Evolutionary conservation across 1,140 invertebrate genomes (phyloP), one percentile per base, ranked within the genome.

Genomic region (Zaprionus vittiger): DNA sequence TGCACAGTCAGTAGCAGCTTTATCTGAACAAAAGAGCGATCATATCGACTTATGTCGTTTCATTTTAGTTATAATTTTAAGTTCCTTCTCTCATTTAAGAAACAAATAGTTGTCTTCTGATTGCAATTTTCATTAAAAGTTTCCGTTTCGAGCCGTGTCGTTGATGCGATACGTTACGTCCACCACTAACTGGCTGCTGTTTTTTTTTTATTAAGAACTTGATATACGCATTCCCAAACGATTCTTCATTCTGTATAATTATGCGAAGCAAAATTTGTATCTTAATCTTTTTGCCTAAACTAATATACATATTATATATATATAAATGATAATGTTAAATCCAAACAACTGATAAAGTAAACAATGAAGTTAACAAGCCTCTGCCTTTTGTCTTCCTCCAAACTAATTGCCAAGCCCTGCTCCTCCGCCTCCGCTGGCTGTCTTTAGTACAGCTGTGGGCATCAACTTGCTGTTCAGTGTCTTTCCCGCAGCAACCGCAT

Each of bases 281-380:
- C 62, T 60, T 76, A 63, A 80, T 69, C 67, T 80, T 77, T 84
- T 65, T 72, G 73, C 67, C 65, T 76, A 59, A 44, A 68, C 47
- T 70, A 71, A 54, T 65, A 66, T 49, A 59, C 63, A 71, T 71
- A 64, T 47, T 64, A 64, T 24, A 26, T 20, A 69, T 57, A 64
- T 71, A 64, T 71, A 62, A 54, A 17, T 62, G 49, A 70, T 74
- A 63, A 63, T 59, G 41, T 64, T 41, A 59, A 61, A 56, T 80
- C 52, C 55, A 81, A 75, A 66, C 52, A 68, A 79, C 44, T 57
- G 73, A 71, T 64, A 70, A 69, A 64, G 38, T 54, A 63, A 79
- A 80, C 66, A 80, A 80, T 44, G 47, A 72, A 72, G 44, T 77
- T 83, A 82, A 77, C 69, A 80, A 85, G 79, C 83, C 80, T 85